Evolutionary conservation across 2,797 vertebrate species (phyloP).

Genomic region (Halcyon smyrnensis): DNA sequence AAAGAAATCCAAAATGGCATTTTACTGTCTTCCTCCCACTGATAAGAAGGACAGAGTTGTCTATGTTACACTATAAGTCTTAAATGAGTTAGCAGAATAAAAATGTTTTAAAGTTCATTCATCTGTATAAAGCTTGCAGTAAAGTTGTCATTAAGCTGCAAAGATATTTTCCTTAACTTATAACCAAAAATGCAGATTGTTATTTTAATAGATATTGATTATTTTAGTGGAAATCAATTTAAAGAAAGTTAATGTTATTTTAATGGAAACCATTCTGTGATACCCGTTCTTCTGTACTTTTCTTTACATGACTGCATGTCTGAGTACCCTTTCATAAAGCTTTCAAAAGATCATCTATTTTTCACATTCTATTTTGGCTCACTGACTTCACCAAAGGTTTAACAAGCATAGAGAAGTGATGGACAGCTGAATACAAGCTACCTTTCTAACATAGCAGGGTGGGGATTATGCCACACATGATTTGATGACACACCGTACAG

Average conservation of each 20-base stretch:
- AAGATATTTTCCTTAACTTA: background rate
- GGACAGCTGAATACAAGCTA: background rate
- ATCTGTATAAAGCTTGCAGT: background rate
- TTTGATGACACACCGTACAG: background rate
- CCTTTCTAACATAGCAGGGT: background rate
- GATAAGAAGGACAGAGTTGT: background rate
- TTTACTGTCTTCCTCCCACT: background rate
- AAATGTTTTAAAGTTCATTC: background rate
- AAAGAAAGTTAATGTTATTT: background rate
- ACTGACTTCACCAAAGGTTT: constrained; percentile 16
- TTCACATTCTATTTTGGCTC: constrained; percentile 31
- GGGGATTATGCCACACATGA: constrained; percentile 13
- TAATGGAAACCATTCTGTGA: background rate
- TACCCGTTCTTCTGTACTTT: background rate
- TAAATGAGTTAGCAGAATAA: background rate
- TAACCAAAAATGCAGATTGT: background rate
- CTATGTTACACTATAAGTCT: background rate
- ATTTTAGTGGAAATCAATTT: background rate
- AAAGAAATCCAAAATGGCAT: background rate
- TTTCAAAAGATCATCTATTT: background rate
- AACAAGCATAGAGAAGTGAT: background rate
- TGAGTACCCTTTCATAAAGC: background rate
- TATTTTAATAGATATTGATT: background rate
- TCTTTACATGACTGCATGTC: background rate
- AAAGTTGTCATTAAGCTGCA: background rate